phyloP scores from a whole-genome alignment of 2,888 invertebrate genomes.

The Harpalus rufipes region DNA sequence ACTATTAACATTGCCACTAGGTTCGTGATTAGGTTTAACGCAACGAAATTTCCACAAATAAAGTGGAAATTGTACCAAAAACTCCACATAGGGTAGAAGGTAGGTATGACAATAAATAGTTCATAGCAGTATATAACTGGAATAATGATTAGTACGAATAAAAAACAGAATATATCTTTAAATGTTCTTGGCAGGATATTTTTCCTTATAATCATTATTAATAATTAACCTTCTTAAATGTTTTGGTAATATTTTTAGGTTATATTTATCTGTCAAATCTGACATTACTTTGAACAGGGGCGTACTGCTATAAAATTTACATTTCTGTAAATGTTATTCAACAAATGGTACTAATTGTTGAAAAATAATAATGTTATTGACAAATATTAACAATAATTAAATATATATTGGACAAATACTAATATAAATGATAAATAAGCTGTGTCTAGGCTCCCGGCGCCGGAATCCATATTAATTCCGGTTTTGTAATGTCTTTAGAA shows the following conservation, averaged over 20 bases:
- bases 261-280: slow-evolving; percentile 63
- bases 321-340: background rate
- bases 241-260: slow-evolving; percentile 63
- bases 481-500: too few relatives aligned
- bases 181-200: slow-evolving; percentile 74
- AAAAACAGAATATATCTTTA: slow-evolving; percentile 72
- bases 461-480: too few relatives aligned
- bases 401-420: too few relatives aligned
- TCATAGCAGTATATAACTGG: slow-evolving; percentile 87
- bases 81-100: slow-evolving; percentile 80
- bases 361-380: background rate
- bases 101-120: slow-evolving; percentile 86
- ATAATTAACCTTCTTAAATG: background rate
- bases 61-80: slow-evolving; percentile 81
- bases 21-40: slow-evolving; percentile 89
- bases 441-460: too few relatives aligned
- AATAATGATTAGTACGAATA: slow-evolving; percentile 79
- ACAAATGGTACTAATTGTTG: background rate
- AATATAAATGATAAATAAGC: too few relatives aligned
- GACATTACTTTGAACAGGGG: slow-evolving; percentile 27
- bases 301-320: background rate
- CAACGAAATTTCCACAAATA: slow-evolving; percentile 83
- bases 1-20: slow-evolving; percentile 86
- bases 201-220: slow-evolving; percentile 73
- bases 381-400: too few relatives aligned